Base-by-base conservation (phyloP, 2,888 invertebrate genomes). In the Rhamnusium bicolor region DNA sequence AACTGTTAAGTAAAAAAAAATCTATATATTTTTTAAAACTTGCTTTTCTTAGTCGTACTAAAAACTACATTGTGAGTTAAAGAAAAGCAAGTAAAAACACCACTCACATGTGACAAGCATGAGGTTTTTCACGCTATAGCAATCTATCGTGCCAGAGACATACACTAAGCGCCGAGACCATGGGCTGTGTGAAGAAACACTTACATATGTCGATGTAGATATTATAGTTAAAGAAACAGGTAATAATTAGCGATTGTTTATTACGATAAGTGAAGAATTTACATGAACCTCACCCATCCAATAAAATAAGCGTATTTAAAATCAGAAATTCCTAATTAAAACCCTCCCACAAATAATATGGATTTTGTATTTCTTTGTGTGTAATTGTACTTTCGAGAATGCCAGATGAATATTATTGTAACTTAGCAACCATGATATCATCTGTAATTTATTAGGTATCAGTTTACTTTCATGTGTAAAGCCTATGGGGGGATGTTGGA, bases 401-500 rank as follows among this genome's bases (percentile, higher is more conserved):
- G 66, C 47, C 56, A 14, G 58, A 67, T 67, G 56, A 47, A 67
- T 67, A 47, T 67, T 67, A 67, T 56, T 58, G 58, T 3, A 8
- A 46, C 16, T 24, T 46, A 24, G 47, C 56, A 56, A 47, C 46
- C 8, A 12, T 16, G 40, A 56, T 56, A 67, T 24, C 49, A 27
- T 49, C 54, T 14, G 67, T 12, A 32, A 40, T 56, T 67, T 56
- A 67, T 67, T 58, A 46, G 58, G 47, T 67, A 67, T 67, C 47
- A 67, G 46, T 18, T 67, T 67, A 65, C 19, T 14, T 14, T 47
- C 40, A 46, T 27, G 16, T 24, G 49, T 19, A n/a, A 10, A 21
- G 32, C 21, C 29, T 56, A 14, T 40, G 19, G 16, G 58, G 29
- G 58, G 12, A 60, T 67, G 18, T 2, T 24, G 67, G 58, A 67